Conservation (phyloP, 2,888 invertebrate genomes). For the Argyresthia goedartella region DNA sequence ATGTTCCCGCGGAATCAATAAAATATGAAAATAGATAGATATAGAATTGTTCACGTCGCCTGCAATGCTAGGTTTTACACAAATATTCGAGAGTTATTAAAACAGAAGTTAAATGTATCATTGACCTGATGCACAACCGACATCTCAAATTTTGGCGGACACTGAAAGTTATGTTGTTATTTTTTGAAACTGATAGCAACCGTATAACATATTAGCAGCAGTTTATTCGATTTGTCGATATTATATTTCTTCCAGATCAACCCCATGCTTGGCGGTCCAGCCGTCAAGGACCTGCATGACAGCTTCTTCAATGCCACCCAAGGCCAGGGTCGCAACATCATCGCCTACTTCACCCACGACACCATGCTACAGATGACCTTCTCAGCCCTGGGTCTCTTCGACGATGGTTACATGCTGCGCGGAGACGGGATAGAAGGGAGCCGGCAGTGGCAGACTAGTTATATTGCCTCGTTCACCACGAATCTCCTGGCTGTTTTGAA, state of each 20-base stretch:
- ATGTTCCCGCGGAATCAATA: too few species aligned
- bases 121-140: too few species aligned
- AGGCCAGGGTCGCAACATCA: constrained; percentile 50
- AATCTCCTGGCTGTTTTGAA: constrained; percentile 83
- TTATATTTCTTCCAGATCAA: constrained; percentile 7
- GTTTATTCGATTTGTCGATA: too few species aligned
- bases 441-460: constrained; percentile 78
- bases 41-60: too few species aligned
- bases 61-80: too few species aligned
- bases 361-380: constrained; percentile 74
- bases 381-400: constrained; percentile 74
- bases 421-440: constrained; percentile 65
- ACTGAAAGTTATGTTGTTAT: too few species aligned
- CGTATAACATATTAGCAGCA: too few species aligned
- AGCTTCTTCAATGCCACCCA: constrained; percentile 44
- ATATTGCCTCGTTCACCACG: constrained; percentile 76
- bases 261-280: constrained; percentile 69
- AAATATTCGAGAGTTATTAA: too few species aligned
- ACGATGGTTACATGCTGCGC: constrained; percentile 68
- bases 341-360: constrained; percentile 79
- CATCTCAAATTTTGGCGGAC: too few species aligned
- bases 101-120: too few species aligned
- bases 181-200: too few species aligned
- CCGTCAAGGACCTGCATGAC: constrained; percentile 75
- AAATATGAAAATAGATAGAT: too few species aligned